phyloP scores from a whole-genome alignment of 2,113 vertebrate genomes.

The Oncorhynchus masou region DNA sequence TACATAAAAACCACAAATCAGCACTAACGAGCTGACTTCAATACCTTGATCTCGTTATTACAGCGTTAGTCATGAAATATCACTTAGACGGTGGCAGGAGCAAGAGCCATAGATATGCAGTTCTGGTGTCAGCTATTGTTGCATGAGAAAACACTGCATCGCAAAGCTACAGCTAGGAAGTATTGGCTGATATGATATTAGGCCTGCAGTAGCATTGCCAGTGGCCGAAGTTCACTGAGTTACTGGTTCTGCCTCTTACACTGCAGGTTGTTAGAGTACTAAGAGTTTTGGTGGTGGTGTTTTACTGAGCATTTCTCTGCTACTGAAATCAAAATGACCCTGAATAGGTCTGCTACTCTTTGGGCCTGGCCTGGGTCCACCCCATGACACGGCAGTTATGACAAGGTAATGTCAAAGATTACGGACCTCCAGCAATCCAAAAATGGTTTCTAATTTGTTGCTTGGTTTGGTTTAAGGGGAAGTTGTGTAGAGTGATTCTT shows the following conservation, averaged over 20 bases:
- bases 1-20: too few relatives aligned
- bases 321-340: constrained; percentile 53
- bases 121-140: too few relatives aligned
- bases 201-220: constrained; percentile 22
- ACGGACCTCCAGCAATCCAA: constrained; percentile 36
- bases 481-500: constrained; percentile 11
- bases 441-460: constrained; percentile 37
- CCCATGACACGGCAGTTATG: constrained; percentile 55
- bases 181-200: constrained; percentile 12
- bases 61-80: too few relatives aligned
- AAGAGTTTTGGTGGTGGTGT: constrained; percentile 28
- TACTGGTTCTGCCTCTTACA: constrained; percentile 1
- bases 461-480: constrained; percentile 16
- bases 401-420: constrained; percentile 61
- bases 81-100: too few relatives aligned
- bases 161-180: neutral
- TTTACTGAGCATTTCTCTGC: constrained; percentile 43
- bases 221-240: constrained; percentile 51
- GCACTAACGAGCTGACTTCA: too few relatives aligned
- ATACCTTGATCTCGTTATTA: too few relatives aligned
- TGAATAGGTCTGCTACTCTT: constrained; percentile 52
- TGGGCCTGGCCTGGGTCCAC: constrained; percentile 46
- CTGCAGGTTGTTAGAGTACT: constrained; percentile 14
- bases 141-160: neutral
- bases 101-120: too few relatives aligned